Evolutionary conservation across 1,140 invertebrate genomes (phyloP).

Genomic region (Venturia canescens): DNA sequence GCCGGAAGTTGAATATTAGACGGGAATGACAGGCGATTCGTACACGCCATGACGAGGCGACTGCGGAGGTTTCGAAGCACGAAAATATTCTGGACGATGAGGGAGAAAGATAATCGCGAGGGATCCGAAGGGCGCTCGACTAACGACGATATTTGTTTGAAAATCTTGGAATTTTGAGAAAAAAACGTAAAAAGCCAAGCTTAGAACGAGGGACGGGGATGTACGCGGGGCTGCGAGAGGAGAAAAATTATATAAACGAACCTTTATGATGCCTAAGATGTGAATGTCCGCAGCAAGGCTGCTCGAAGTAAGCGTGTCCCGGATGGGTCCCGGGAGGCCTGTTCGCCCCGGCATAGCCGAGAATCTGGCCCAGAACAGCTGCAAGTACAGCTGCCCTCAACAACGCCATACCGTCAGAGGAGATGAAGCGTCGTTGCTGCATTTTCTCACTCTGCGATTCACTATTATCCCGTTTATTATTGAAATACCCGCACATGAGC

Average conservation of each 20-base stretch:
- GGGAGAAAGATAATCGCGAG: neutral
- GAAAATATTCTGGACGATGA: neutral
- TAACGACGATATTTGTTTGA: neutral
- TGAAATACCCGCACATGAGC: neutral
- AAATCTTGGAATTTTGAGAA: neutral
- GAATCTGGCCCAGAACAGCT: constrained; percentile 71
- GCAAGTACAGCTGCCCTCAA: constrained; percentile 73
- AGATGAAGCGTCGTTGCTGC: constrained; percentile 61
- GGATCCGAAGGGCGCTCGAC: neutral
- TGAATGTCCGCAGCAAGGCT: constrained; percentile 74
- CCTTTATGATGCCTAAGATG: constrained; percentile 76
- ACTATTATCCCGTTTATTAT: constrained; percentile 15
- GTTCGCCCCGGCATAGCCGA: constrained; percentile 64
- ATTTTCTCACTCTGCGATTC: constrained; percentile 54
- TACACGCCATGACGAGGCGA: neutral
- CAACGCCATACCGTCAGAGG: constrained; percentile 66
- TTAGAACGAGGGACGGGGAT: neutral
- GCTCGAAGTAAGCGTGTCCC: constrained; percentile 76
- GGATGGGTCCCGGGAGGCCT: constrained; percentile 73
- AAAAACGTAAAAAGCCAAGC: neutral
- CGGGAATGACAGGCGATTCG: constrained; percentile 36
- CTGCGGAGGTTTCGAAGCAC: neutral
- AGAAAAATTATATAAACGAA: constrained; percentile 51
- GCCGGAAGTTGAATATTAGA: constrained; percentile 34
- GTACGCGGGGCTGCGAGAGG: neutral